Evolutionary conservation across 2,888 invertebrate species (phyloP), one percentile per base, ranked within the genome.

Genomic region (Lasius platythorax): DNA sequence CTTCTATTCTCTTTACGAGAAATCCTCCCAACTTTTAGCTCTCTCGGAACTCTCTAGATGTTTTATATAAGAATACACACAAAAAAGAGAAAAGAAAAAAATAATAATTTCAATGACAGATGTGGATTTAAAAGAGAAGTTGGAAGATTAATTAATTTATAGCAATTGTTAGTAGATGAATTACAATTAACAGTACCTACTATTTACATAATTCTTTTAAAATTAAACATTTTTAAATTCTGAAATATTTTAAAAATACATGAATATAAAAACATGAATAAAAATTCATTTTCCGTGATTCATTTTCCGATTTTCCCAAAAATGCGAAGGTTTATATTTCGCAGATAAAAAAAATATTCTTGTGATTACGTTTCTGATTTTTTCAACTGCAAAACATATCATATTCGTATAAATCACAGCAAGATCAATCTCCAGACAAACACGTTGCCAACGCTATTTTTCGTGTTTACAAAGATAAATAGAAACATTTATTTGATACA

Each of bases 331-430:
- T 56, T 37, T 15, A 40, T 40, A 78, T 40, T 33, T 56, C 6
- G 15, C 15, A 5, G 8, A 76, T 53, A 37, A n/a, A 56, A 64
- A 40, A 68, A 15, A 53, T 40, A 40, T 76, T 67, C 53, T 40
- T 40, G n/a, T 6, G 5, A 53, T 50, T 50, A 50, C 33, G 4
- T 61, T 64, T 53, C 11, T 8, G 23, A 67, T 12, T 28, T 53
- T 67, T 76, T 67, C 18, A 28, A 67, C 12, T 53, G 28, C 28
- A 40, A 56, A 40, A 40, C 4, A 9, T 50, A 43, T 53, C 37
- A 40, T 53, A 66, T 40, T 78, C 53, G 18, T 18, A 30, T 40
- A 56, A 78, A 67, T 76, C 40, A 67, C 40, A 78, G 66, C 64
- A 4, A 66, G 12, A 76, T 2, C n/a, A 30, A 78, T 70, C 30